Base-by-base conservation (phyloP, 2,797 vertebrate genomes). In the Etheostoma perlongum region DNA sequence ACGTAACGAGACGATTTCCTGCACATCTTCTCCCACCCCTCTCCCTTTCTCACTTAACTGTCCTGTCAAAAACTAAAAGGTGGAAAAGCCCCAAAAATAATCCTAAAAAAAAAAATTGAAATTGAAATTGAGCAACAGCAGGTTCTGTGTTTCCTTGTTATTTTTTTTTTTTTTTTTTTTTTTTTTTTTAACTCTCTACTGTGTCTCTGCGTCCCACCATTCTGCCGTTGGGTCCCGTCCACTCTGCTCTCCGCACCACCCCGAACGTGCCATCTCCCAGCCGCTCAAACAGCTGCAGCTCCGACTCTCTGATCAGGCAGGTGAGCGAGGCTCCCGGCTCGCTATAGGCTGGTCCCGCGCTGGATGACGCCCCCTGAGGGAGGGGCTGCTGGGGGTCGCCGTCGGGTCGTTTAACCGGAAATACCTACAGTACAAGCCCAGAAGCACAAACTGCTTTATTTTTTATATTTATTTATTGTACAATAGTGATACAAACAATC, bases 211-310 rank as follows among this genome's bases (percentile, higher is more conserved):
- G 14, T 70, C 97, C 96, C 91, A 99, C 98, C 96, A 96, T 94
- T 94, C 96, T 95, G 82, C 96, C 95, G 0, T 95, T 95, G 0
- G 97, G 97, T 0, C 96, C 94, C 0, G 95, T 96, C 98, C 98
- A 99, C 88, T 99, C 98, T 36, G 97, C 98, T 0, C 97, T 94
- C 52, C 96, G 95, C 68, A 99, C 98, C 2, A 99, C 98, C 0
- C 98, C 98, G 0, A 99, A 99, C 10, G 98, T 98, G 44, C 98
- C 98, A 0, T 99, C 98, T 0, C 98, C 98, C 52, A 99, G 92
- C 83, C 99, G 97, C 94, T 99, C 98, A 0, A 97, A 94, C 77
- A 99, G 94, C 0, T 95, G 96, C 67, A 99, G 94, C 94, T 99
- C 98, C 36, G 96, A 89, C 85, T 99, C 98, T 55, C 96, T 95